Base-by-base conservation (phyloP, 2,797 vertebrate genomes). In the Valencia hispanica region DNA sequence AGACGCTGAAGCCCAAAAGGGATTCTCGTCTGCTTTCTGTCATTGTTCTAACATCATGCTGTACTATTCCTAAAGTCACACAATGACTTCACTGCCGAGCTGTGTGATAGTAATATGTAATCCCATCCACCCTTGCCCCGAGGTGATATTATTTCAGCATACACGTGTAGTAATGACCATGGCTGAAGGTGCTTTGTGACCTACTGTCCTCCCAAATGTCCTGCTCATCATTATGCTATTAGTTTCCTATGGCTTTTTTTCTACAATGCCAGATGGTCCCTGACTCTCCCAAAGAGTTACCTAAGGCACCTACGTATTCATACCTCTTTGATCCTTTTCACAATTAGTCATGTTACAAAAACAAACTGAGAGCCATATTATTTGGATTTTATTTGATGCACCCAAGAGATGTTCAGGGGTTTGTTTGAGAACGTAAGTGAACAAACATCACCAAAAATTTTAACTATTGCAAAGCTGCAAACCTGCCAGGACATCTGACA, bases 171-270 rank as follows among this genome's bases (percentile, higher is more conserved):
- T 82, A 53, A 12, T 79, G 82, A 71, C 74, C 81, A 39, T 74
- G 53, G 77, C 83, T 78, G 70, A 78, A 84, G 83, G 86, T 78
- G 86, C 78, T 86, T 80, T 76, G 81, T 89, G 91, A 90, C 89
- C 90, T 76, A 82, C 83, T 91, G 90, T 92, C 85, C 84, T 86
- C 80, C 20, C 76, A 77, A 80, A 85, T 86, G 88, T 86, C 79
- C 84, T 65, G 59, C 82, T 92, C 84, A 88, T 92, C 89, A 88
- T 81, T 82, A 92, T 89, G 88, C 81, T 91, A 90, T 92, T 87
- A 69, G 79, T 83, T 80, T 89, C 85, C 68, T 65, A 74, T 82
- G 72, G 69, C 84, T 70, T 61, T 84, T 68, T 82, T 70, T 79
- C 36, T 82, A 25, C 39, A 68, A 41, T 15, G 12, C 39, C 63